These are phyloP conservation scores for Setophaga coronata DNA, from an alignment of 2,113 vertebrate species.

Conservation along the genomic window DNA sequence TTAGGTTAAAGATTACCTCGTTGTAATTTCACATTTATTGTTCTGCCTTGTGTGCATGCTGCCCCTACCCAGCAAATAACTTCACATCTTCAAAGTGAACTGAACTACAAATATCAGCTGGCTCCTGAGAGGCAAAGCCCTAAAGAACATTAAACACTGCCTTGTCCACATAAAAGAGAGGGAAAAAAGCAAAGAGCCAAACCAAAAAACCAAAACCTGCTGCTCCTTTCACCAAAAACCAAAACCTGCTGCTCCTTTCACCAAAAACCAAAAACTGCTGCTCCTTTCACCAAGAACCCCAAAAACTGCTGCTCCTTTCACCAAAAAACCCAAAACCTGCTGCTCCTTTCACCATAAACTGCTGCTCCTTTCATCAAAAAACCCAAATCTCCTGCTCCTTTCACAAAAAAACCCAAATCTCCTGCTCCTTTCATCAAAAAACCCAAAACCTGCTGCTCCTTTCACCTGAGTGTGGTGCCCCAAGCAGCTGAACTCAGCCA, in stretches of 20 bases:
- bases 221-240: not conserved
- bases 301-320: not conserved
- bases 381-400: too few species aligned
- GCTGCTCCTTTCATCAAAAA: too few species aligned
- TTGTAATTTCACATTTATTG: not conserved
- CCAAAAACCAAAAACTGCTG: not conserved
- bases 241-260: not conserved
- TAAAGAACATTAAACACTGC: not conserved
- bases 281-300: not conserved
- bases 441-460: not conserved
- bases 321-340: not conserved
- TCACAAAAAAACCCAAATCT: not conserved
- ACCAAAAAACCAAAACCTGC: not conserved
- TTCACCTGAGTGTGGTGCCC: not conserved
- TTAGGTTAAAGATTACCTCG: not conserved
- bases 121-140: not conserved
- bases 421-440: not conserved
- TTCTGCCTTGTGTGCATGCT: not conserved
- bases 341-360: too few species aligned
- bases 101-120: not conserved
- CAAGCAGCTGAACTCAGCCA: not conserved
- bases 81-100: not conserved
- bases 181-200: not conserved
- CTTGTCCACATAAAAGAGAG: not conserved
- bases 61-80: not conserved